Evolutionary conservation across 2,797 vertebrate genomes (phyloP).

Genomic region (Etheostoma nigrum): DNA sequence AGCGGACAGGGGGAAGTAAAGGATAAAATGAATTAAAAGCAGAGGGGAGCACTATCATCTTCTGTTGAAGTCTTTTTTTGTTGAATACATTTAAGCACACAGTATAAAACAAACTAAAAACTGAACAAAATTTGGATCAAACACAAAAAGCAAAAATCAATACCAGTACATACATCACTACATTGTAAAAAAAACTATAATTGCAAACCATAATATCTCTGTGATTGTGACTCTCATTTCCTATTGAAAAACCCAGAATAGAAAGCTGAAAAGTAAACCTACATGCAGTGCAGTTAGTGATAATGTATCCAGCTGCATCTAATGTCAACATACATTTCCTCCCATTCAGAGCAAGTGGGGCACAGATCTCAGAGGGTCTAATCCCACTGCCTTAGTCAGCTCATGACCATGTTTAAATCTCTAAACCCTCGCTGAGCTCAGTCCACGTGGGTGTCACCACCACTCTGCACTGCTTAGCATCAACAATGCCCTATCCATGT

Average conservation of each 20-base stretch:
- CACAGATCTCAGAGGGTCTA: conserved; percentile 72
- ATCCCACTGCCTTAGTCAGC: conserved; percentile 76
- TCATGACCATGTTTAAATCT: conserved; percentile 79
- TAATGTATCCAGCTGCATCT: conserved; percentile 57
- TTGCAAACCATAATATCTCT: neutral
- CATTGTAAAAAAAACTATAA: conserved; percentile 4
- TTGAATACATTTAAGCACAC: neutral
- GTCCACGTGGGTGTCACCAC: conserved; percentile 54
- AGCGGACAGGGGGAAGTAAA: neutral
- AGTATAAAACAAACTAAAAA: neutral
- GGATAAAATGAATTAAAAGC: conserved; percentile 7
- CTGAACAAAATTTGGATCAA: neutral
- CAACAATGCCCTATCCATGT: conserved; percentile 68
- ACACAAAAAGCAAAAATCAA: conserved; percentile 4
- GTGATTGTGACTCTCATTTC: neutral
- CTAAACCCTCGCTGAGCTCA: conserved; percentile 73
- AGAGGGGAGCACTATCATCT: neutral
- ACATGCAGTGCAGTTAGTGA: conserved; percentile 40
- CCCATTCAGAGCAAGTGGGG: conserved; percentile 64
- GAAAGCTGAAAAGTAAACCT: conserved; percentile 42
- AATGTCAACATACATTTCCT: conserved; percentile 69
- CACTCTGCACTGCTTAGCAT: conserved; percentile 62
- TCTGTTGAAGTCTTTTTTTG: neutral
- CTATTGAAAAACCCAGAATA: neutral
- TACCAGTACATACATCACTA: neutral